These are phyloP conservation scores for Sacculina carcini DNA, from an alignment of 2,888 invertebrate species.

Conservation along the genomic window DNA sequence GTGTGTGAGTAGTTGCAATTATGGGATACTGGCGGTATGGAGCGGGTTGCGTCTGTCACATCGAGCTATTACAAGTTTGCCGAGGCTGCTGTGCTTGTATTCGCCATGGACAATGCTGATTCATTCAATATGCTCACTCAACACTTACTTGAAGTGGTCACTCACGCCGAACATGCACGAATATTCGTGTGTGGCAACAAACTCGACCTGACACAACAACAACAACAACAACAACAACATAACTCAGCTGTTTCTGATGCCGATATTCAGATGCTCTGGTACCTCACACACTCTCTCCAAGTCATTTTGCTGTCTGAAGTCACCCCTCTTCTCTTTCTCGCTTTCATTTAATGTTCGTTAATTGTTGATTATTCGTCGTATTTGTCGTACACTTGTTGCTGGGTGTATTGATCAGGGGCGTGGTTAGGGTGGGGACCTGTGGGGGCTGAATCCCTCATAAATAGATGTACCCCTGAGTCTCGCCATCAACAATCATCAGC, in stretches of 20 bases:
- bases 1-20: constrained; percentile 43
- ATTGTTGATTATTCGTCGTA: too few relatives aligned
- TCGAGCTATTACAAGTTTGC: constrained; percentile 88
- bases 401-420: too few relatives aligned
- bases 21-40: constrained; percentile 95
- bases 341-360: too few relatives aligned
- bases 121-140: constrained; percentile 78
- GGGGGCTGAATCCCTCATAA: too few relatives aligned
- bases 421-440: too few relatives aligned
- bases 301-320: too few relatives aligned
- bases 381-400: too few relatives aligned
- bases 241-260: constrained; percentile 44
- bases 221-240: too few relatives aligned
- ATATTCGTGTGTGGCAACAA: constrained; percentile 86
- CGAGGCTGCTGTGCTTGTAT: constrained; percentile 74
- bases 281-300: constrained; percentile 18
- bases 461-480: too few relatives aligned
- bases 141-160: constrained; percentile 72
- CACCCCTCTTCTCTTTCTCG: too few relatives aligned
- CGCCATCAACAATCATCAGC: too few relatives aligned
- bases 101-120: constrained; percentile 64
- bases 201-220: constrained; percentile 50
- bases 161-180: constrained; percentile 79
- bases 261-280: constrained; percentile 71
- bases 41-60: constrained; percentile 77